A percentile compares a stretch with the other conserved stretches of the same genome.
Conservation (phyloP, 2,888 invertebrate species). For the Microchrysa polita region DNA sequence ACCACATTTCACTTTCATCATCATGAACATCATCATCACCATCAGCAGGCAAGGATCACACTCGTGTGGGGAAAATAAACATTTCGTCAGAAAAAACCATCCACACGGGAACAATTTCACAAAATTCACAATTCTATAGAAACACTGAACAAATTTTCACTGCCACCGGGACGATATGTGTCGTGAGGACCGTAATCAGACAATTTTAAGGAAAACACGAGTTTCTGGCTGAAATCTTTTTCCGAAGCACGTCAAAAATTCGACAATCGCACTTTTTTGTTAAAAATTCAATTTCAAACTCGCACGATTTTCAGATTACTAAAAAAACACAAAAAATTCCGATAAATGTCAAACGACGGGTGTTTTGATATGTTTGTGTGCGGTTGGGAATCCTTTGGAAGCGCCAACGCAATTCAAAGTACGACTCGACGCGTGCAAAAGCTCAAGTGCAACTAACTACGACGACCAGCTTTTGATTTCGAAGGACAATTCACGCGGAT, state of each 20-base stretch:
- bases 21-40: not conserved
- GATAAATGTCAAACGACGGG: not conserved
- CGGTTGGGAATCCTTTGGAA: not conserved
- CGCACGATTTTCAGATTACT: not conserved
- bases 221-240: not conserved
- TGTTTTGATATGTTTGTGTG: not conserved
- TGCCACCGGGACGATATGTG: conserved; percentile 12
- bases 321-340: not conserved
- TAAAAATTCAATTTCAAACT: no score
- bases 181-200: not conserved
- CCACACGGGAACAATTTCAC: conserved; percentile 25
- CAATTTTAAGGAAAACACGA: no score
- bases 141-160: conserved; percentile 31
- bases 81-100: conserved; percentile 30
- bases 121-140: no score
- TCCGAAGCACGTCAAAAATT: no score
- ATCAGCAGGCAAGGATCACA: no score
- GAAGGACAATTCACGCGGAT: conserved; percentile 40
- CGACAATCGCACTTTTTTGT: no score
- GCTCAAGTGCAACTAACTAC: conserved; percentile 64
- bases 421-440: conserved; percentile 57
- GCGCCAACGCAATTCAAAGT: conserved; percentile 17
- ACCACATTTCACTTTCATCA: conserved; percentile 29
- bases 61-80: conserved; percentile 14
- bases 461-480: conserved; percentile 50